Conservation (phyloP, 2,113 vertebrate species). For the Paracyprichromis sp. region DNA sequence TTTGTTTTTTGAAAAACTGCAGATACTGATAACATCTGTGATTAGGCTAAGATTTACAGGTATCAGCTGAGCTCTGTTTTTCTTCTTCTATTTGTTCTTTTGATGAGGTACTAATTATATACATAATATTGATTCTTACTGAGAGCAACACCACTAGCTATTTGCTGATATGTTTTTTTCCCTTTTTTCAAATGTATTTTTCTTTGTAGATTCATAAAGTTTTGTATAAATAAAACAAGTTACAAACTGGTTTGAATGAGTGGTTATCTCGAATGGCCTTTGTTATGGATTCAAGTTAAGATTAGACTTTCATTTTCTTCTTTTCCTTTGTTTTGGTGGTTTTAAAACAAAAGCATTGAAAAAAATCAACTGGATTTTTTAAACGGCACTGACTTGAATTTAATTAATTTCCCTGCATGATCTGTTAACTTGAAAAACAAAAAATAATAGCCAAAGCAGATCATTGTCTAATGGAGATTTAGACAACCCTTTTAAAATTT, state of each 20-base stretch:
- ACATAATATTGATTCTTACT: neutral
- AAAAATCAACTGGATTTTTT: neutral
- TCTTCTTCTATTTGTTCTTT: neutral
- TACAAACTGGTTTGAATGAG: neutral
- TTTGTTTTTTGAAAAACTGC: neutral
- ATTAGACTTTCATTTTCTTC: neutral
- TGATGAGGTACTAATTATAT: neutral
- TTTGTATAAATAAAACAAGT: neutral
- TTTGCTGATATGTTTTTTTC: neutral
- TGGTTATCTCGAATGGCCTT: neutral
- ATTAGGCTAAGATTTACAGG: neutral
- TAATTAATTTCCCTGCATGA: neutral
- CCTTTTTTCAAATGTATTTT: neutral
- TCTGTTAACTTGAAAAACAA: neutral
- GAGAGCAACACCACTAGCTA: neutral
- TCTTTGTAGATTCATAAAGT: neutral
- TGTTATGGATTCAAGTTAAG: neutral
- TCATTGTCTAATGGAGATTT: neutral
- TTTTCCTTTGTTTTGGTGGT: neutral
- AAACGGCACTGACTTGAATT: neutral
- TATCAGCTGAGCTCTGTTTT: neutral
- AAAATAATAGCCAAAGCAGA: neutral
- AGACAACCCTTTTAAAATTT: neutral
- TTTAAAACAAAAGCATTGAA: neutral
- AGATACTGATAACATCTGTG: neutral